Conservation (phyloP, 2,797 vertebrate genomes). For the Semaprochilodus insignis region DNA sequence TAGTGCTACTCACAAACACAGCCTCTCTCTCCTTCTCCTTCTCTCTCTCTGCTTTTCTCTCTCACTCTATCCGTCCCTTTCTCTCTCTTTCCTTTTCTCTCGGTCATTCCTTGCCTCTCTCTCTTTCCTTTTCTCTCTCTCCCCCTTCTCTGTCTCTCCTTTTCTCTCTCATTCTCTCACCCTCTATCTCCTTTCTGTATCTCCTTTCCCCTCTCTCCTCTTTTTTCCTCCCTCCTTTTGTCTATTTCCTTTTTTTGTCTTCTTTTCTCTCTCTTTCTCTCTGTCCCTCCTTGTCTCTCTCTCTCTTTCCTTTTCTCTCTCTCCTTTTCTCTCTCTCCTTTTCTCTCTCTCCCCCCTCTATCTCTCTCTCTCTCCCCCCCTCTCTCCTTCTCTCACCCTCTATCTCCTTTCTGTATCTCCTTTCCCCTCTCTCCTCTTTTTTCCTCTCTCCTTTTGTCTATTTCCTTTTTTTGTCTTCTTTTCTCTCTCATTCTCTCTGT, state of each 20-base stretch:
- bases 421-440: not conserved
- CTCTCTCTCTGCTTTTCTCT: not conserved
- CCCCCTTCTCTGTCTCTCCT: too few relatives aligned
- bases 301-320: too few relatives aligned
- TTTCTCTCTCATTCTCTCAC: too few relatives aligned
- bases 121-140: not conserved
- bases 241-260: too few relatives aligned
- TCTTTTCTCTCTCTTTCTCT: too few relatives aligned
- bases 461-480: not conserved
- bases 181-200: too few relatives aligned
- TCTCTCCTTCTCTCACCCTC: not conserved
- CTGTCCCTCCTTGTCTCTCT: too few relatives aligned
- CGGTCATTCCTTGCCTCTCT: not conserved
- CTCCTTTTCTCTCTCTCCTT: not conserved
- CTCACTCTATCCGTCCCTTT: not conserved
- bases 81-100: not conserved
- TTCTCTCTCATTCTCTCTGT: not conserved
- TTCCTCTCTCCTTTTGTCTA: not conserved
- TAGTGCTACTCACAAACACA: slow-evolving; percentile 68
- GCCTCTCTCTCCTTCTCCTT: not conserved
- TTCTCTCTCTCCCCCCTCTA: not conserved
- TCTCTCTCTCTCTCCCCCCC: not conserved
- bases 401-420: not conserved
- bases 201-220: too few relatives aligned
- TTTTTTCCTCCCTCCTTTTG: too few relatives aligned